These are phyloP conservation scores for Sphaeramia orbicularis DNA, from an alignment of 2,797 vertebrate genomes.

Conservation along the genomic window DNA sequence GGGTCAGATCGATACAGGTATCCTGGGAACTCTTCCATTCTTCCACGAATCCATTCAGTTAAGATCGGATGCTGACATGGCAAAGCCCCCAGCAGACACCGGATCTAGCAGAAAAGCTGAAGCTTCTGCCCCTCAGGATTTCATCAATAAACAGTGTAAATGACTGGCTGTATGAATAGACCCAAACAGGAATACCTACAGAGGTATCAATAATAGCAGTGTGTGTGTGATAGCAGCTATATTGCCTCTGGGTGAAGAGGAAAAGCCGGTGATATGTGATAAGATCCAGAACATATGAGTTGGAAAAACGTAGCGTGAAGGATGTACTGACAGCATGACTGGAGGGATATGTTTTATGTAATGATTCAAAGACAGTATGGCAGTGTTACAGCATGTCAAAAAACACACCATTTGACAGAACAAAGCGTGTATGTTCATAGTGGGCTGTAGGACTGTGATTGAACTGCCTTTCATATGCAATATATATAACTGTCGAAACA, in stretches of 20 bases:
- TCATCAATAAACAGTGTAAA: constrained; percentile 45
- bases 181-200: constrained; percentile 26
- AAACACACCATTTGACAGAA: constrained; percentile 18
- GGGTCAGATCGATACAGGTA: constrained; percentile 59
- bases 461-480: neutral
- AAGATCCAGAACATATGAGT: constrained; percentile 37
- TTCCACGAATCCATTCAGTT: constrained; percentile 60
- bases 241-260: constrained; percentile 47
- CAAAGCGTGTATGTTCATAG: constrained; percentile 4
- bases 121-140: constrained; percentile 21
- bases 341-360: constrained; percentile 19
- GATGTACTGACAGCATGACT: constrained; percentile 46
- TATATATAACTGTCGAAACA: constrained; percentile 4
- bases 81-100: constrained; percentile 36
- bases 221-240: constrained; percentile 41
- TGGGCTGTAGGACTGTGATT: constrained; percentile 16
- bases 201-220: constrained; percentile 38
- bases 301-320: constrained; percentile 19
- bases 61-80: constrained; percentile 62
- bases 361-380: constrained; percentile 16
- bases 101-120: constrained; percentile 12
- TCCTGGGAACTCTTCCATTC: constrained; percentile 61
- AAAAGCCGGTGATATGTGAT: constrained; percentile 31
- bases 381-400: constrained; percentile 28
- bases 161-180: constrained; percentile 44